phyloP scores from a whole-genome alignment of 23 tunicate genomes.

The Corella eumyota region DNA sequence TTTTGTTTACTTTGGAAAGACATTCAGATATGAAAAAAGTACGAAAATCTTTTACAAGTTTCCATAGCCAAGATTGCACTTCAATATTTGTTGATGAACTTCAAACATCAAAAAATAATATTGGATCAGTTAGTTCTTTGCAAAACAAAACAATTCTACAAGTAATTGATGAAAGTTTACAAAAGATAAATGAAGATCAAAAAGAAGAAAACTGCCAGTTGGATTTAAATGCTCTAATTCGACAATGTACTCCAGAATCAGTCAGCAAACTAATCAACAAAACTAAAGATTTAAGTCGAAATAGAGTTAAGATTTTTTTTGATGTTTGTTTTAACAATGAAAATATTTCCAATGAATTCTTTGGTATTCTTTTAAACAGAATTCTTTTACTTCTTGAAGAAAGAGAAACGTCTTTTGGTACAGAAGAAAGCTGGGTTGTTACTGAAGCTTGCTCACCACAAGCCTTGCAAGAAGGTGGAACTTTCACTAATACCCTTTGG shows the following conservation, averaged over 20 bases:
- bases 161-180: slow-evolving; percentile 14
- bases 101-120: slow-evolving; percentile 14
- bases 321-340: slow-evolving; percentile 5
- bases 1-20: slow-evolving; percentile 51
- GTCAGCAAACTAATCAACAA: slow-evolving; percentile 29
- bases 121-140: slow-evolving; percentile 25
- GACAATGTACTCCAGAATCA: slow-evolving; percentile 31
- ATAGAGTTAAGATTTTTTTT: slow-evolving; percentile 32
- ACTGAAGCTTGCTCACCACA: slow-evolving; percentile 52
- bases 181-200: too few relatives aligned
- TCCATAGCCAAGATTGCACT: slow-evolving; percentile 30
- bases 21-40: not conserved
- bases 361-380: slow-evolving; percentile 12
- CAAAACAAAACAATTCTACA: slow-evolving; percentile 22
- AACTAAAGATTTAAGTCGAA: slow-evolving; percentile 11
- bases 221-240: slow-evolving; percentile 16
- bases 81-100: slow-evolving; percentile 63
- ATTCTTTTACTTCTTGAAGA: slow-evolving; percentile 2
- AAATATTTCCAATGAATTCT: not conserved
- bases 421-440: slow-evolving; percentile 21
- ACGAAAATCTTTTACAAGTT: slow-evolving; percentile 16
- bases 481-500: slow-evolving; percentile 61
- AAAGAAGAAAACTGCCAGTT: too few relatives aligned
- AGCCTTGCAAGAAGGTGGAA: slow-evolving; percentile 59
- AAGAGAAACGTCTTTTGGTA: not conserved